These are phyloP conservation scores for Phymatocera aterrima DNA, from an alignment of 2,888 invertebrate species.

Conservation along the genomic window DNA sequence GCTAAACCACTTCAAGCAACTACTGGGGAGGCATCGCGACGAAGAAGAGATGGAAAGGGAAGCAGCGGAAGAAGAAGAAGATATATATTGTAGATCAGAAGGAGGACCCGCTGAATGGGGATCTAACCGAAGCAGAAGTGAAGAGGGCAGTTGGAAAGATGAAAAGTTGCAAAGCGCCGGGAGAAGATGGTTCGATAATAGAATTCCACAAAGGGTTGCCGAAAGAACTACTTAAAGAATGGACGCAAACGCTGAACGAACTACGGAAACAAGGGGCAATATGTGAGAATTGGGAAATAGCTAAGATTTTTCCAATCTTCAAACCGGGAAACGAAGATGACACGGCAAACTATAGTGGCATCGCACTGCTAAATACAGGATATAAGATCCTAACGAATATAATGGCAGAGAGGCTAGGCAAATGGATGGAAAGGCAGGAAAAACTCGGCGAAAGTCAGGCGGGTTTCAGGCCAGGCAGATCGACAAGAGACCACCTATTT, in stretches of 20 bases:
- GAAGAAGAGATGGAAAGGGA: background rate
- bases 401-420: conserved; percentile 45
- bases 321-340: conserved; percentile 53
- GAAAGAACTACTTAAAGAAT: background rate
- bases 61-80: background rate
- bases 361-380: conserved; percentile 51
- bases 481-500: conserved; percentile 57
- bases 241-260: conserved; percentile 50
- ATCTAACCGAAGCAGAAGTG: conserved; percentile 16
- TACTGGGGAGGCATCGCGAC: background rate
- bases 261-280: conserved; percentile 49
- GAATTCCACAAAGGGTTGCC: conserved; percentile 39
- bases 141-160: background rate
- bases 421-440: conserved; percentile 52
- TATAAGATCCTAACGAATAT: conserved; percentile 55
- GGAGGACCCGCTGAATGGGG: conserved; percentile 20
- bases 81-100: too few species aligned
- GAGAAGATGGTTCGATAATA: conserved; percentile 36
- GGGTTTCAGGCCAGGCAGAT: conserved; percentile 53
- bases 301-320: conserved; percentile 51
- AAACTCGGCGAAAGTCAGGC: conserved; percentile 57
- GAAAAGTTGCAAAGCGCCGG: conserved; percentile 45
- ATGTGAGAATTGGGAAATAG: conserved; percentile 50
- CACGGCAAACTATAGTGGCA: conserved; percentile 53
- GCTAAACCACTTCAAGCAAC: conserved; percentile 1